Evolutionary conservation across 1,140 invertebrate species (phyloP).

Genomic region (Chionoecetes opilio): DNA sequence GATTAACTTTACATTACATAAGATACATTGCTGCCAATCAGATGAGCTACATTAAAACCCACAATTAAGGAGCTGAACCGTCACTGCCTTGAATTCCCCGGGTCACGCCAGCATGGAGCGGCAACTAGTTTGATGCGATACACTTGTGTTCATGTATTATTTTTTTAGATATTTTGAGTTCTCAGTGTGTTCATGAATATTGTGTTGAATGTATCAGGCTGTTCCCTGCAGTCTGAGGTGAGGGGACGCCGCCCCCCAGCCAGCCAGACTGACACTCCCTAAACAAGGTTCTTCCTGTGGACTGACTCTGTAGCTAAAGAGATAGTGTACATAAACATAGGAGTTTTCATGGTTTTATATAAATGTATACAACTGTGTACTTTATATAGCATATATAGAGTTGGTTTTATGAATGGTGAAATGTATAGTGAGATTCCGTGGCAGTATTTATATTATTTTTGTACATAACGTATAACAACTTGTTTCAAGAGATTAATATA

Average conservation of each 20-base stretch:
- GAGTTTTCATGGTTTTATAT: constrained; percentile 21
- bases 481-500: not conserved
- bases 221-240: not conserved
- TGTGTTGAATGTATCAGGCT: not conserved
- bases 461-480: not conserved
- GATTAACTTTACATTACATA: no score
- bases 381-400: not conserved
- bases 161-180: not conserved
- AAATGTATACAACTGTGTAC: constrained; percentile 10
- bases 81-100: no score
- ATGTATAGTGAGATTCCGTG: not conserved
- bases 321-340: not conserved
- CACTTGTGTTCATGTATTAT: not conserved
- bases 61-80: no score
- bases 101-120: not conserved
- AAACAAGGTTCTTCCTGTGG: constrained; percentile 6
- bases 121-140: not conserved
- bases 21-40: no score
- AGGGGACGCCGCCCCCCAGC: not conserved
- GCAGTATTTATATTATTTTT: constrained; percentile 31
- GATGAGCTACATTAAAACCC: no score
- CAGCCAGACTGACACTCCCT: not conserved
- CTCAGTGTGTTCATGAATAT: not conserved
- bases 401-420: not conserved
- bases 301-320: not conserved